Conservation (phyloP, 2,888 invertebrate genomes). For the Drosophila vallismaia region DNA sequence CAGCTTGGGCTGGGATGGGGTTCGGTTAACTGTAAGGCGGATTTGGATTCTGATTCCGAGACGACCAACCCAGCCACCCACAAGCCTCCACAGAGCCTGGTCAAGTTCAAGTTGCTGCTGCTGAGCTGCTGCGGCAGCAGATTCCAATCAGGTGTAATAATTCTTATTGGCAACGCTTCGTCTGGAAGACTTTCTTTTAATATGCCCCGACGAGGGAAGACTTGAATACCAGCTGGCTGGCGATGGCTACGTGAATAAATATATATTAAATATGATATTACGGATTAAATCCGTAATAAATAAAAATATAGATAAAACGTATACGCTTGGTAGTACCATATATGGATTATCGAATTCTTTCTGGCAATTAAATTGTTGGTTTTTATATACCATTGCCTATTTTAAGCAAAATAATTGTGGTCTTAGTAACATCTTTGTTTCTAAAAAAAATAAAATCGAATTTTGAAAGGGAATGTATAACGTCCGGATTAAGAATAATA, state of each 20-base stretch:
- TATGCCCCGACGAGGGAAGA: slow-evolving; percentile 53
- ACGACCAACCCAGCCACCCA: slow-evolving; percentile 66
- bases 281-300: no score
- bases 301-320: no score
- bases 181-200: slow-evolving; percentile 65
- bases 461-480: no score
- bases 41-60: slow-evolving; percentile 36
- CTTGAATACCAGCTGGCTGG: slow-evolving; percentile 10
- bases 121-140: slow-evolving; percentile 67
- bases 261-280: neutral
- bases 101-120: slow-evolving; percentile 76
- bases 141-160: slow-evolving; percentile 84
- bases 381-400: no score
- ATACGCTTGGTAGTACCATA: no score
- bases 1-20: slow-evolving; percentile 9
- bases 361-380: no score
- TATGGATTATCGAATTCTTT: no score
- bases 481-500: no score
- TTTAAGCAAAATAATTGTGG: no score
- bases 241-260: slow-evolving; percentile 20
- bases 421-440: no score
- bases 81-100: slow-evolving; percentile 70
- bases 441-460: no score
- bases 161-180: slow-evolving; percentile 83
- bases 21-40: slow-evolving; percentile 38